A percentile compares a stretch with the other conserved stretches of the same genome.
Conservation (phyloP, 2,888 invertebrate species). For the Hyposoter dolosus region DNA sequence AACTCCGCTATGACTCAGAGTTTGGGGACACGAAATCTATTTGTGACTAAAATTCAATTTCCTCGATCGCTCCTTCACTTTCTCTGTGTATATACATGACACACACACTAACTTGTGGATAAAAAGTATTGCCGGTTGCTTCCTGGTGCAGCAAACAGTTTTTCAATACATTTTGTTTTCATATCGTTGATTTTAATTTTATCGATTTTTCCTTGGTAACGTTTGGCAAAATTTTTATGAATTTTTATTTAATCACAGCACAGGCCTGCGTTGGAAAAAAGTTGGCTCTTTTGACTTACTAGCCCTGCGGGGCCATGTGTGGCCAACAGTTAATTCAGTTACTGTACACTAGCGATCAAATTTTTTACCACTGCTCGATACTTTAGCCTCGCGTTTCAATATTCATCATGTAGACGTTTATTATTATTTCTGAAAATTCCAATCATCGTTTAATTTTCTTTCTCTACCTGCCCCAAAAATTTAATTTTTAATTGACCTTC, state of each 20-base stretch:
- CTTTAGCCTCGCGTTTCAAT: conserved; percentile 1
- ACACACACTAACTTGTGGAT: neutral
- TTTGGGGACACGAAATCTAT: conserved; percentile 49
- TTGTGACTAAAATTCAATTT: conserved; percentile 62
- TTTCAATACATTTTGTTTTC: conserved; percentile 35
- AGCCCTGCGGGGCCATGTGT: conserved; percentile 22
- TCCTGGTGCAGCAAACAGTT: conserved; percentile 33
- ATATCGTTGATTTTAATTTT: conserved; percentile 21
- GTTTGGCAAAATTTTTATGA: conserved; percentile 53
- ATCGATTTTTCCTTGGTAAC: conserved; percentile 3
- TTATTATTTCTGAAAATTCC: neutral
- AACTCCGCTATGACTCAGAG: conserved; percentile 26
- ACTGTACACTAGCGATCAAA: conserved; percentile 7
- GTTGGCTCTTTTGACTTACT: conserved; percentile 16
- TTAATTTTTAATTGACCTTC: neutral
- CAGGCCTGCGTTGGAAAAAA: neutral
- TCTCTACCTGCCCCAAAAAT: neutral
- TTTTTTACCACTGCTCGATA: neutral
- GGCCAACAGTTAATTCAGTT: conserved; percentile 21
- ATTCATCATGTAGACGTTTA: neutral
- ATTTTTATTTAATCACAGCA: conserved; percentile 58
- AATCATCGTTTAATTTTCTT: neutral
- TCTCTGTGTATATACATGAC: neutral
- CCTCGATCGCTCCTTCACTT: conserved; percentile 27
- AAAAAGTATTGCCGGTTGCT: neutral